A percentile compares a stretch with the other conserved stretches of the same genome.
phyloP scores from a whole-genome alignment of 2,888 invertebrate genomes.

The Cephalotes varians region DNA sequence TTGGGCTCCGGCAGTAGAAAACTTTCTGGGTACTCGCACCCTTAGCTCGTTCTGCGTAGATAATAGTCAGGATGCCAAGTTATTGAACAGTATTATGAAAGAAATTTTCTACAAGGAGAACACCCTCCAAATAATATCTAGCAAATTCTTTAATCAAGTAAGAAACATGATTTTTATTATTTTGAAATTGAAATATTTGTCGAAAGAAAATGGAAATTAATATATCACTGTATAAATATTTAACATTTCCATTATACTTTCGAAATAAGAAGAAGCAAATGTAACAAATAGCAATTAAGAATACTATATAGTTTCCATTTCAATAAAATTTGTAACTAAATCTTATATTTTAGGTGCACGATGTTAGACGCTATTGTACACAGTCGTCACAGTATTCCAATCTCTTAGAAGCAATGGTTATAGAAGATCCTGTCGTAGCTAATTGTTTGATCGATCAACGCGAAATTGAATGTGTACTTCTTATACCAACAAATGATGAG shows the following conservation, averaged over 20 bases:
- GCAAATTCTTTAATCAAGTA: conserved; percentile 88
- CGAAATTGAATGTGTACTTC: conserved; percentile 91
- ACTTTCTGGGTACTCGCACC: conserved; percentile 87
- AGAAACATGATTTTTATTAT: conserved; percentile 31
- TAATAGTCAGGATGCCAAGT: conserved; percentile 88
- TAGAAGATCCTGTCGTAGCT: conserved; percentile 91
- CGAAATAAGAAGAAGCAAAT: not conserved
- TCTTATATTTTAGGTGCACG: conserved; percentile 85
- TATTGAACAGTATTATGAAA: conserved; percentile 86
- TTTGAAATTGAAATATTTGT: not conserved
- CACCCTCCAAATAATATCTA: conserved; percentile 89
- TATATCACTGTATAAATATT: not conserved
- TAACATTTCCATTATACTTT: not conserved
- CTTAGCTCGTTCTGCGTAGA: conserved; percentile 89
- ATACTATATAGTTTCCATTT: not conserved
- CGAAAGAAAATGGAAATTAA: not conserved
- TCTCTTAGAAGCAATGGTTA: conserved; percentile 91
- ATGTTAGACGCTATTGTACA: conserved; percentile 86
- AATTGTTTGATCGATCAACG: conserved; percentile 95
- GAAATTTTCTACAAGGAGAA: conserved; percentile 83
- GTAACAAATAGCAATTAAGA: not conserved
- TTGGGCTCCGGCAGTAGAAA: conserved; percentile 93
- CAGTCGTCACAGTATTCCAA: conserved; percentile 85
- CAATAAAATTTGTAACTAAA: not conserved
- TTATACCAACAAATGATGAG: conserved; percentile 90